Evolutionary conservation across 2,797 vertebrate species (phyloP), one percentile per base, ranked within the genome.

Genomic region (Molothrus ater): DNA sequence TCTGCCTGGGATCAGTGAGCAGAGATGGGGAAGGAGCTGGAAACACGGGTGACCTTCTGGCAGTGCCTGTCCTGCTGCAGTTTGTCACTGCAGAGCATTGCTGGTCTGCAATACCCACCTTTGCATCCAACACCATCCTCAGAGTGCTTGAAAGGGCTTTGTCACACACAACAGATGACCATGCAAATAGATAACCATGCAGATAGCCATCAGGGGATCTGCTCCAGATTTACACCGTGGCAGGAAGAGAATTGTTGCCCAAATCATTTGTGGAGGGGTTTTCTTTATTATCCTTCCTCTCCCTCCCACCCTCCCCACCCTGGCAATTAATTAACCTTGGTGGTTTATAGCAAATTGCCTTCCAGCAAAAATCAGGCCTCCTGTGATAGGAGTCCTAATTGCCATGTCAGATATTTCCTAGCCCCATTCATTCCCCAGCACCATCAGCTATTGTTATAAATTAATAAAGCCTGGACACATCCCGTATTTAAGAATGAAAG

Each of bases 401-500:
- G 93, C 95, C 78, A 24, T 57, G 87, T 84, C 95, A 94, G 80
- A n/a, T 66, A 79, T 84, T 88, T 75, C 92, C 69, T 47, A 81
- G 72, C 73, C 92, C 83, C 66, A 12, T 81, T 88, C 89, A 91
- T 88, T 54, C 85, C 85, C 87, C 80, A 94, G 91, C 82, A 90
- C 73, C 89, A 70, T 54, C 91, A 93, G 92, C 95, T 93, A 51
- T 81, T 92, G 85, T 63, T 76, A 81, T 84, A 90, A 96, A 96
- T 95, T 92, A 88, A 96, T 88, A 95, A 94, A 94, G 36, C 73
- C 51, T 32, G 70, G 85, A 50, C 91, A 88, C 63, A 50, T 80
- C 81, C 63, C 22, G 0, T 63, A 75, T 88, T 96, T 91, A 86
- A 90, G 91, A 93, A 95, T 79, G 91, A 86, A 92, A 86, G 56